Percentiles rank a stretch among this genome's conserved stretches.
Conservation (phyloP, 2,113 vertebrate genomes). For the Chroicocephalus ridibundus region DNA sequence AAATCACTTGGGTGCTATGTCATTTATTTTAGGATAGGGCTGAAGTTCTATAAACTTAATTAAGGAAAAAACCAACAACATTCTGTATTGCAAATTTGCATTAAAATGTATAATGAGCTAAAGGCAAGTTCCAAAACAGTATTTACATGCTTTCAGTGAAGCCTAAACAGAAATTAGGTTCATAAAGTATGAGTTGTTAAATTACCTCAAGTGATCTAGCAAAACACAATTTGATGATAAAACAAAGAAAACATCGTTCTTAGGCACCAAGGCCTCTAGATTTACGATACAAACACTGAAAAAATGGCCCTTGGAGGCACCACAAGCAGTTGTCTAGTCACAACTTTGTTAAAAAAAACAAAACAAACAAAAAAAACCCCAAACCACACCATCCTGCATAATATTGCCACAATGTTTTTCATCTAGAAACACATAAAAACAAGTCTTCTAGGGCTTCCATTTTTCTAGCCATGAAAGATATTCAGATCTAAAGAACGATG, state of each 20-base stretch:
- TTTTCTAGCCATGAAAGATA: not conserved
- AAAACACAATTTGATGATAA: not conserved
- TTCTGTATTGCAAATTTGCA: not conserved
- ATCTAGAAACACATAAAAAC: not conserved
- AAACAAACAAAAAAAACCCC: not conserved
- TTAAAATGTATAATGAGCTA: not conserved
- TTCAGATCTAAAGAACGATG: not conserved
- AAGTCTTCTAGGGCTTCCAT: not conserved
- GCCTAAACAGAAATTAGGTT: not conserved
- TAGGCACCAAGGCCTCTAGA: not conserved
- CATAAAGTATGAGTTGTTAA: not conserved
- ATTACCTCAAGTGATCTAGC: not conserved
- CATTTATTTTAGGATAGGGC: not conserved
- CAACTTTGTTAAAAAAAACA: not conserved
- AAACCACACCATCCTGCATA: not conserved
- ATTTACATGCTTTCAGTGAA: not conserved
- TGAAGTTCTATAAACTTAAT: not conserved
- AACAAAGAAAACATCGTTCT: not conserved
- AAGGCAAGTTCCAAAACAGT: not conserved
- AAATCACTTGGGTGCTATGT: not conserved
- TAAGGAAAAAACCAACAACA: not conserved
- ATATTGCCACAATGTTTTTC: not conserved
- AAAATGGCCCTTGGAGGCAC: not conserved
- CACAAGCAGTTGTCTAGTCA: not conserved
- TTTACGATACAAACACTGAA: not conserved